phyloP scores from a whole-genome alignment of 2,888 invertebrate genomes.

The Cerastoderma edule region DNA sequence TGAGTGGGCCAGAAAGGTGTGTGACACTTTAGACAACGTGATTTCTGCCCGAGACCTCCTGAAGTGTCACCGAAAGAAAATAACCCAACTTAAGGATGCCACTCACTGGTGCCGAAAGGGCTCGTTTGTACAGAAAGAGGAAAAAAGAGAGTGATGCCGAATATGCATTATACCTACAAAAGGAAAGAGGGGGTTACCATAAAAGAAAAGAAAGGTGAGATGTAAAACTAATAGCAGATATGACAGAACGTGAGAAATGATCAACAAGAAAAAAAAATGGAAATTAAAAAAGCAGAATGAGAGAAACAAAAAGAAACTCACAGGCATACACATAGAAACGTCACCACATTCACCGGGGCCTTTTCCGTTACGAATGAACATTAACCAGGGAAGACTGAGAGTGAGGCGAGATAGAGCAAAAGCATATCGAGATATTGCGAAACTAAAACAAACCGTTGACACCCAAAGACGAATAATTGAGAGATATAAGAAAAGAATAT shows the following conservation, averaged over 20 bases:
- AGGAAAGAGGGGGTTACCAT: constrained; percentile 31
- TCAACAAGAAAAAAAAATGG: constrained; percentile 20
- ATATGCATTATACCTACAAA: constrained; percentile 22
- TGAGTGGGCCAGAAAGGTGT: constrained; percentile 1
- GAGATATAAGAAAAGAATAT: constrained; percentile 28
- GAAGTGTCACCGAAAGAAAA: not conserved
- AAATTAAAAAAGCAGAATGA: constrained; percentile 4
- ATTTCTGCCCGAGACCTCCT: constrained; percentile 1
- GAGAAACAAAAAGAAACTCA: not conserved
- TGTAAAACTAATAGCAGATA: constrained; percentile 25
- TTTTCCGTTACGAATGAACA: not conserved
- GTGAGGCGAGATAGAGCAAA: constrained; percentile 25
- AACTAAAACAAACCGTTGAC: constrained; percentile 8
- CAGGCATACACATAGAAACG: not conserved
- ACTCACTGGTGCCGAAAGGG: constrained; percentile 29
- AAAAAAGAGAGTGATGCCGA: constrained; percentile 23
- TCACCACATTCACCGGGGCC: constrained; percentile 26
- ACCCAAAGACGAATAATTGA: constrained; percentile 6
- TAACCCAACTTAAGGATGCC: constrained; percentile 12
- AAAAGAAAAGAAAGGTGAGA: constrained; percentile 27
- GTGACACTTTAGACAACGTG: not conserved
- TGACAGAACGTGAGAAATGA: constrained; percentile 33
- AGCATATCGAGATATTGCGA: constrained; percentile 29
- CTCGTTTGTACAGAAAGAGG: constrained; percentile 16
- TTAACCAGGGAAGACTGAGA: constrained; percentile 9